Evolutionary conservation across 2,113 vertebrate species (phyloP), one percentile per base, ranked within the genome.

Genomic region (Oreochromis aureus): DNA sequence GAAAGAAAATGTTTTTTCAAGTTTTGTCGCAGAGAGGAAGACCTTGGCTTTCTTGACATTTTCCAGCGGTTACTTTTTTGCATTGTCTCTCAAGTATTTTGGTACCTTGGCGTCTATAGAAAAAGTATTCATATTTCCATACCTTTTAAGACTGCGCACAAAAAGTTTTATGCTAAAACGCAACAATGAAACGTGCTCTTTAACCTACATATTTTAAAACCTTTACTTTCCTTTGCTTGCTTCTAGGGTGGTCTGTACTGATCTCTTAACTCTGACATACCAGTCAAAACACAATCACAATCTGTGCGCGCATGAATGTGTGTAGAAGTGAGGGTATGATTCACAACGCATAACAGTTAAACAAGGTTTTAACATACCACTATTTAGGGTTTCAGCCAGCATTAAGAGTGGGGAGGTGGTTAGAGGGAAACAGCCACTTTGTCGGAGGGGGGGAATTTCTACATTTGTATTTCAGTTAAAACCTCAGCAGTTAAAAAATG

Each of bases 231-330:
- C 80, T 88, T 59, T 80, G 39, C 86, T 83, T 55, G 84, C 90
- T 89, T 89, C 92, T 86, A 80, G 93, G 95, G 95, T 95, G 95
- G 95, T 95, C 95, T 87, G 73, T 27, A 5, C 87, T 94, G 93
- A 94, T 95, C 93, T 95, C 92, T 93, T 94, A 93, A 92, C 91
- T 93, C 92, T 94, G 92, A 94, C 93, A 92, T 58, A 82, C 89
- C 85, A 90, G 95, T 95, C 94, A 95, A 93, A 95, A 94, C 92
- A 95, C 55, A 78, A 78, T 78, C 15, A 10, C 81, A 82, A 87
- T 80, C 90, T 91, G 90, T 90, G 83, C 81, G 89, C 83, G 90
- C 44, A 36, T 83, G 92, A 54, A 41, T 86, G 91, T 85, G 93
- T 86, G 91, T 34, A 86, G 87, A 79, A 53, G 88, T 94, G 86